Base-by-base conservation (phyloP, 1,140 invertebrate genomes). In the Globodera ellingtonae region DNA sequence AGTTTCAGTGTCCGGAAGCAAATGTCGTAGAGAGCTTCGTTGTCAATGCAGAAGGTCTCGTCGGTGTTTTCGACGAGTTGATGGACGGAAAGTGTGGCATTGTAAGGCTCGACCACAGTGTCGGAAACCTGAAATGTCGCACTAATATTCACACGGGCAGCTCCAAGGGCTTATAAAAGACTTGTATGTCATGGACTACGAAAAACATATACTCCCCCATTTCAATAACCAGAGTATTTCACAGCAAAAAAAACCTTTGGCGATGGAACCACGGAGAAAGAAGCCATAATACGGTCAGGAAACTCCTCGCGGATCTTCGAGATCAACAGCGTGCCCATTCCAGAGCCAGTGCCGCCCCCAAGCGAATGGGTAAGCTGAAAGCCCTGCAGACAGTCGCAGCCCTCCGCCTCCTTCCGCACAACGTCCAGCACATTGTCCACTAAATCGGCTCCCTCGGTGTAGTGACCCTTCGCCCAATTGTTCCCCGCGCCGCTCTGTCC, bases 381-480 rank as follows among this genome's bases (percentile, higher is more conserved):
- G n/a, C 91, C 82, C 65, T 87, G 86, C 62, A 88, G 66, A 84
- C 92, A 92, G 81, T 92, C 92, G 82, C 92, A 93, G 69, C 93
- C 93, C 90, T 97, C 95, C 7, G 94, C 94, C 89, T 96, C 94
- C 88, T 94, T 94, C 24, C 95, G 91, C 5, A 95, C 92, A 2
- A 95, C 94, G 86, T 95, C 94, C 69, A 95, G 89, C 1, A 94
- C 93, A 1, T 94, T 93, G 87, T 95, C 94, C 10, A 95, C 93
- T 50, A 96, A 90, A 88, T 95, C 95, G 6, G 94, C 95, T 9
- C 95, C 94, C 91, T 96, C 95, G 70, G 95, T 97, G 92, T 97
- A 97, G 89, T 95, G 83, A 74, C 94, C 94, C 89, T 95, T 95
- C 48, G 94, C 94, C 93, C 94, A 95, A 90, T 96, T 84, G 75